Evolutionary conservation across 2,797 vertebrate species (phyloP).

Genomic region (Delichon dasypus): DNA sequence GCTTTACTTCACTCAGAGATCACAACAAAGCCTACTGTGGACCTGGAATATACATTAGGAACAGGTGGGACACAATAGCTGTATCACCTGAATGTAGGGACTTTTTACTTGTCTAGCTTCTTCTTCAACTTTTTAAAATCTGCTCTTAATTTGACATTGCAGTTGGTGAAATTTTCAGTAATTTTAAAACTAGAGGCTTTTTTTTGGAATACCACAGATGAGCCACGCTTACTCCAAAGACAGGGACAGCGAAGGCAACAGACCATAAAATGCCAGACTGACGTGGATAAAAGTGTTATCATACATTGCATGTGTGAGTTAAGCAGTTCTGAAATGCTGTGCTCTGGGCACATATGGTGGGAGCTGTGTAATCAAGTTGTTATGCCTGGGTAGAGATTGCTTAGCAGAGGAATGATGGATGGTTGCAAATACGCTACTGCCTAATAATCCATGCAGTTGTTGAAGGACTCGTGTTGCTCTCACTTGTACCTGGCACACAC

Average conservation of each 20-base stretch:
- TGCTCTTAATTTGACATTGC: neutral
- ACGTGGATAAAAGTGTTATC: neutral
- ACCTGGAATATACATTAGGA: neutral
- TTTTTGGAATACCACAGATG: neutral
- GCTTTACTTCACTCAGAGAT: neutral
- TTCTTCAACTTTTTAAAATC: neutral
- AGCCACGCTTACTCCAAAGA: neutral
- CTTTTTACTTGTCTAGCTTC: neutral
- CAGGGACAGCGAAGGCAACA: neutral
- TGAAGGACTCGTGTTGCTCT: neutral
- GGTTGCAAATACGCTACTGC: neutral
- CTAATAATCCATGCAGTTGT: neutral
- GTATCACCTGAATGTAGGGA: neutral
- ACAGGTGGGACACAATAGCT: neutral
- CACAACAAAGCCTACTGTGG: neutral
- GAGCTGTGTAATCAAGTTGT: neutral
- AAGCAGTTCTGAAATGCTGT: neutral
- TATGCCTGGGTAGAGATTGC: neutral
- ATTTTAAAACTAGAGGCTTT: neutral
- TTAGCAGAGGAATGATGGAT: neutral
- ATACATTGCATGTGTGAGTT: neutral
- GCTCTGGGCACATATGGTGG: fast-evolving
- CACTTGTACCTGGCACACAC: neutral
- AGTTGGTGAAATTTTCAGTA: neutral
- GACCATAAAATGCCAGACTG: neutral